Conservation (phyloP, 2,888 invertebrate species). For the Agrotis exclamationis region DNA sequence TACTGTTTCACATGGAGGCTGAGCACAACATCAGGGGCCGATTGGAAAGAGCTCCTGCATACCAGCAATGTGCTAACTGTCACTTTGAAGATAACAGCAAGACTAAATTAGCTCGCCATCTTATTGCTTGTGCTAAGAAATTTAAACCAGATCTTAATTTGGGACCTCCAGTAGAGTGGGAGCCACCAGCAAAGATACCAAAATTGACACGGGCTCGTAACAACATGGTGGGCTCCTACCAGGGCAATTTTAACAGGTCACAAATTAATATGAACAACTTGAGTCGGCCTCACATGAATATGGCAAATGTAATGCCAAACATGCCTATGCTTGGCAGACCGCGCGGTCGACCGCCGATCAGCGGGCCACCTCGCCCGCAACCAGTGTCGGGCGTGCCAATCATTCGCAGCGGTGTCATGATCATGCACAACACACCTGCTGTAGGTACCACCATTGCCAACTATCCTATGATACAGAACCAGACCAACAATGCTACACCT, state of each 20-base stretch:
- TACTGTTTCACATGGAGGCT: slow-evolving; percentile 98
- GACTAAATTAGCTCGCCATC: slow-evolving; percentile 97
- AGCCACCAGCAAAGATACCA: slow-evolving; percentile 98
- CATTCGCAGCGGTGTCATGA: slow-evolving; percentile 92
- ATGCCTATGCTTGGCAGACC: slow-evolving; percentile 84
- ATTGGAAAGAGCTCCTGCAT: slow-evolving; percentile 96
- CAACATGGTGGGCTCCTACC: slow-evolving; percentile 86
- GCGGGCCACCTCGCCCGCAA: slow-evolving; percentile 76
- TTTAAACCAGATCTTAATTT: slow-evolving; percentile 97
- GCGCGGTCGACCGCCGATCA: slow-evolving; percentile 87
- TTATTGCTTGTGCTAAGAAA: slow-evolving; percentile 97
- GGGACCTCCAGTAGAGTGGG: slow-evolving; percentile 97
- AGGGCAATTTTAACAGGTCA: slow-evolving; percentile 87
- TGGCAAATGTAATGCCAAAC: slow-evolving; percentile 76
- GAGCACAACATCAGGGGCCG: slow-evolving; percentile 97
- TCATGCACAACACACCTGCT: slow-evolving; percentile 92
- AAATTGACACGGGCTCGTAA: slow-evolving; percentile 89
- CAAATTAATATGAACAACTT: slow-evolving; percentile 86
- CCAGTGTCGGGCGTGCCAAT: slow-evolving; percentile 88
- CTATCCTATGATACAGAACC: slow-evolving; percentile 85
- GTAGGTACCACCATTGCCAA: slow-evolving; percentile 84
- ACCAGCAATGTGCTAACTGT: slow-evolving; percentile 98
- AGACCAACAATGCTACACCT: slow-evolving; percentile 92
- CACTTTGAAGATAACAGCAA: slow-evolving; percentile 98
- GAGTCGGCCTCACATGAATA: slow-evolving; percentile 81